Evolutionary conservation across 2,797 vertebrate genomes (phyloP).

Genomic region (Siniperca undulata): DNA sequence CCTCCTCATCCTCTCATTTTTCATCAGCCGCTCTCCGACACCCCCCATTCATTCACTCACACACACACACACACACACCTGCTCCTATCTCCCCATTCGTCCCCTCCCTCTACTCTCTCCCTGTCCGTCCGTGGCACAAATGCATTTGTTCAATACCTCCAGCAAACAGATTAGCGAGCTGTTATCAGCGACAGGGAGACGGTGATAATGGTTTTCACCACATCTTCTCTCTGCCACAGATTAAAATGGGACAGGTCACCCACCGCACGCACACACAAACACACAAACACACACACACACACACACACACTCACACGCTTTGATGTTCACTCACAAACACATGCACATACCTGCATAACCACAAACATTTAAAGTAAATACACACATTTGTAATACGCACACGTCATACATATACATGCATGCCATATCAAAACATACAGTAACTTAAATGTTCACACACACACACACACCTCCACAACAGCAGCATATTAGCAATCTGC

Average conservation of each 20-base stretch:
- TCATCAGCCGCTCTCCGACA: constrained; percentile 70
- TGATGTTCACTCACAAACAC: constrained; percentile 34
- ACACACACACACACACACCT: constrained; percentile 28
- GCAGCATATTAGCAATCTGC: constrained; percentile 86
- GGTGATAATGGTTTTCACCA: constrained; percentile 98
- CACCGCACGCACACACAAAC: constrained; percentile 55
- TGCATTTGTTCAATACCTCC: constrained; percentile 94
- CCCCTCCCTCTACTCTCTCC: constrained; percentile 58
- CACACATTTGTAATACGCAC: not conserved
- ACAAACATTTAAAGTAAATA: not conserved
- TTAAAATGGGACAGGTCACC: constrained; percentile 90
- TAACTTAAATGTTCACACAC: constrained; percentile 24
- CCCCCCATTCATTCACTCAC: constrained; percentile 7
- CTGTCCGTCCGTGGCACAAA: constrained; percentile 86
- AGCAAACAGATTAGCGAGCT: constrained; percentile 95
- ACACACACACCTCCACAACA: constrained; percentile 40
- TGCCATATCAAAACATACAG: not conserved
- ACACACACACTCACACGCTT: constrained; percentile 1
- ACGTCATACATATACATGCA: not conserved
- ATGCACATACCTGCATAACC: constrained; percentile 25
- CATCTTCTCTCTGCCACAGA: constrained; percentile 95
- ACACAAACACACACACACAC: too few relatives aligned
- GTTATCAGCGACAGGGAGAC: constrained; percentile 93
- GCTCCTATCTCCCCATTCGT: constrained; percentile 44
- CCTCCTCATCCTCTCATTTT: constrained; percentile 83